Conservation (phyloP, 1,140 invertebrate genomes). For the Atta cephalotes region DNA sequence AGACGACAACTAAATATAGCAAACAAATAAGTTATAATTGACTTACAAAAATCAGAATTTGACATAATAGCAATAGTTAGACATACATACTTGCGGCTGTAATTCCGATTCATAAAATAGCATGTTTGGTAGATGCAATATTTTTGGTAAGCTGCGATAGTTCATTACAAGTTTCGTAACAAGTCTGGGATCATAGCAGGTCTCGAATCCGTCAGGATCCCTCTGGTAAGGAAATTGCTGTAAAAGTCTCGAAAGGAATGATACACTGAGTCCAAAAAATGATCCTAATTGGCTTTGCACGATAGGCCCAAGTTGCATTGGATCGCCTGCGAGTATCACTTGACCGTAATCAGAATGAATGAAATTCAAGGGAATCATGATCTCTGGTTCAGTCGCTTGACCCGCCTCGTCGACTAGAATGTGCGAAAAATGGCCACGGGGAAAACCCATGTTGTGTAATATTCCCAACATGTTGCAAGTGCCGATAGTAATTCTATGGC, state of each 20-base stretch:
- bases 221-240: constrained; percentile 89
- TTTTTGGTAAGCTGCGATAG: constrained; percentile 92
- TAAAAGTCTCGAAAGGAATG: constrained; percentile 91
- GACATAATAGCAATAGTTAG: constrained; percentile 25
- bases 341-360: constrained; percentile 87
- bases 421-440: constrained; percentile 93
- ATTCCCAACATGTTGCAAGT: constrained; percentile 92
- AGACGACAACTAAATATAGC: constrained; percentile 63
- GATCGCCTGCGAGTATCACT: constrained; percentile 96
- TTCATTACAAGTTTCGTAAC: constrained; percentile 92
- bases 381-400: constrained; percentile 96
- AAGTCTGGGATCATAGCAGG: constrained; percentile 89
- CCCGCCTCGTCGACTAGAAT: constrained; percentile 96
- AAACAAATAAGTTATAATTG: not conserved
- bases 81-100: constrained; percentile 85
- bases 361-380: constrained; percentile 90
- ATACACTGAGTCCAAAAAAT: constrained; percentile 89
- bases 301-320: constrained; percentile 95
- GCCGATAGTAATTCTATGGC: constrained; percentile 93
- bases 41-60: constrained; percentile 3
- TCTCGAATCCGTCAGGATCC: constrained; percentile 87
- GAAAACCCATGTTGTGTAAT: constrained; percentile 89
- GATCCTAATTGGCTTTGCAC: constrained; percentile 89
- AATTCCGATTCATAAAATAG: constrained; percentile 94
- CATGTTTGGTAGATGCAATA: constrained; percentile 91